Evolutionary conservation across 2,888 invertebrate genomes (phyloP).

Genomic region (Entomobrya proxima): DNA sequence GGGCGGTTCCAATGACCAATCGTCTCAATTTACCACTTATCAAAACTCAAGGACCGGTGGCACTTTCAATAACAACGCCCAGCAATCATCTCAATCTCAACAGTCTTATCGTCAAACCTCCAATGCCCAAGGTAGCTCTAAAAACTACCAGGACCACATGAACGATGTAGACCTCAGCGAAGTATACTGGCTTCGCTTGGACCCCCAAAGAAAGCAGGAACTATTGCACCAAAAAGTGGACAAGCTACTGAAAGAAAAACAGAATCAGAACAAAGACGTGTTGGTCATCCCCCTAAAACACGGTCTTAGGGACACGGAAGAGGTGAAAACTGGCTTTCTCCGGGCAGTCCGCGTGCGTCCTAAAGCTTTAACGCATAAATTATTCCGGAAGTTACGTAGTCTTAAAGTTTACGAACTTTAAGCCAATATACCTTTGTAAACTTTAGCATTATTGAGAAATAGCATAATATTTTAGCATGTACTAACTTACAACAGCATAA

Average conservation of each 20-base stretch:
- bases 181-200: slow-evolving; percentile 70
- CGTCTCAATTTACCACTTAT: too few species aligned
- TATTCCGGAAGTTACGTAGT: slow-evolving; percentile 28
- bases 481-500: too few species aligned
- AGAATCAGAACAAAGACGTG: slow-evolving; percentile 57
- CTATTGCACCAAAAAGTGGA: slow-evolving; percentile 55
- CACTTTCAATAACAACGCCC: too few species aligned
- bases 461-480: too few species aligned
- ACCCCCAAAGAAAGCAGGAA: slow-evolving; percentile 29
- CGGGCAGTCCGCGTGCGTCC: slow-evolving; percentile 52
- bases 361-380: background rate
- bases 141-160: background rate
- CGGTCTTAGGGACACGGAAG: slow-evolving; percentile 22
- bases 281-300: slow-evolving; percentile 66
- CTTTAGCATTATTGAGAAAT: too few species aligned
- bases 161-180: slow-evolving; percentile 65
- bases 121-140: background rate
- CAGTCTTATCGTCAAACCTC: too few species aligned
- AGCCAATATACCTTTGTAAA: background rate
- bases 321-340: slow-evolving; percentile 67
- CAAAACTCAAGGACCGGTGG: too few species aligned
- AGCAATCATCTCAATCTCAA: too few species aligned
- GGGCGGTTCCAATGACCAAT: too few species aligned
- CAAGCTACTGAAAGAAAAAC: slow-evolving; percentile 45
- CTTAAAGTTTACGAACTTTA: slow-evolving; percentile 20